A percentile compares a stretch with the other conserved stretches of the same genome.
Evolutionary conservation across 2,888 invertebrate species (phyloP).

Genomic region (Onthophagus sagittarius): DNA sequence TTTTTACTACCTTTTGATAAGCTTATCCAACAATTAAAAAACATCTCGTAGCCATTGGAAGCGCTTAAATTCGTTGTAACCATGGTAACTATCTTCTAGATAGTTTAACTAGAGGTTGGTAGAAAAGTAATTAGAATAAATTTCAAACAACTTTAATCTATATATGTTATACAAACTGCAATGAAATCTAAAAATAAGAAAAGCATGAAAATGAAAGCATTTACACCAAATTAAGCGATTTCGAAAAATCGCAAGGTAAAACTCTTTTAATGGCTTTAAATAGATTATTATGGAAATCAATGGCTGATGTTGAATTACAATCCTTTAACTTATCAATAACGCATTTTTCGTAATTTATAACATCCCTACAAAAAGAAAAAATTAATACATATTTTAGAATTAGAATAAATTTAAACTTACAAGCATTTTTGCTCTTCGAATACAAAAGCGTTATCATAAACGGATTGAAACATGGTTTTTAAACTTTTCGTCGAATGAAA

Average conservation of each 20-base stretch:
- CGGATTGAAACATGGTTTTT: background rate
- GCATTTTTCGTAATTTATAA: background rate
- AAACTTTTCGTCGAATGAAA: background rate
- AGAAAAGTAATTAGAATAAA: too few relatives aligned
- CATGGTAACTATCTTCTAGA: too few relatives aligned
- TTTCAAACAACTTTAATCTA: too few relatives aligned
- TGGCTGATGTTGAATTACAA: background rate
- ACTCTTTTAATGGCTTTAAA: background rate
- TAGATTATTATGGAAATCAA: background rate
- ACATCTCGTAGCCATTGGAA: too few relatives aligned
- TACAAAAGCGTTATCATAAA: background rate
- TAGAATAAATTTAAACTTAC: background rate
- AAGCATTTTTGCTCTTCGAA: background rate
- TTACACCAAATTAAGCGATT: background rate
- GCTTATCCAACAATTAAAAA: too few relatives aligned
- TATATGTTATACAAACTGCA: too few relatives aligned
- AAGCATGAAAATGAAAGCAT: background rate
- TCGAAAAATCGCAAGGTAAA: background rate
- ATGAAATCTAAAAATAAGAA: background rate
- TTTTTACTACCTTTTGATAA: too few relatives aligned
- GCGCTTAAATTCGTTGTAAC: too few relatives aligned
- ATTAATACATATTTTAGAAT: background rate
- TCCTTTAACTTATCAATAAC: background rate
- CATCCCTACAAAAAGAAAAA: background rate
- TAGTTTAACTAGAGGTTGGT: too few relatives aligned